Evolutionary conservation across 1,140 invertebrate genomes (phyloP).

Genomic region (Leguminivora glycinivorella): DNA sequence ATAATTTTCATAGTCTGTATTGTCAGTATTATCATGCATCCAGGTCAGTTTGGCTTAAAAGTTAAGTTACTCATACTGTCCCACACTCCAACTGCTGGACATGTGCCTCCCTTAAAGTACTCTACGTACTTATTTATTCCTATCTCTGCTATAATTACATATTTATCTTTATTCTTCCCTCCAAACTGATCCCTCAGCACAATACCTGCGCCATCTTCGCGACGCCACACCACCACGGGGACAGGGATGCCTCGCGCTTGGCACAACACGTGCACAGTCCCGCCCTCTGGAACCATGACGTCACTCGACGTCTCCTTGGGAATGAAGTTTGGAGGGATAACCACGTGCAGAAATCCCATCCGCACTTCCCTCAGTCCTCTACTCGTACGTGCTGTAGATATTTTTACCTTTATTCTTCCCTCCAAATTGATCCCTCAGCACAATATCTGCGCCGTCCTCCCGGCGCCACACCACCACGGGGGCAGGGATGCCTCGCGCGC

Average conservation of each 20-base stretch:
- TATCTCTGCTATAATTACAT: no score
- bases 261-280: constrained; percentile 83
- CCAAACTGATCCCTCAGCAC: constrained; percentile 83
- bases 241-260: constrained; percentile 89
- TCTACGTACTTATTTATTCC: no score
- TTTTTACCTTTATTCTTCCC: constrained; percentile 83
- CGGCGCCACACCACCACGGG: constrained; percentile 91
- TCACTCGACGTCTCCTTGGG: constrained; percentile 90
- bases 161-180: constrained; percentile 82
- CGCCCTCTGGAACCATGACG: constrained; percentile 89
- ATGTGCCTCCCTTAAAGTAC: no score
- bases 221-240: constrained; percentile 89
- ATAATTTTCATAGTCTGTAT: no score
- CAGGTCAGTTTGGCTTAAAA: no score
- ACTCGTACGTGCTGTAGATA: no score
- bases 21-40: no score
- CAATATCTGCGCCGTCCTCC: constrained; percentile 90
- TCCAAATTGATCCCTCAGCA: constrained; percentile 83
- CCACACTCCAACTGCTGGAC: no score
- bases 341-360: constrained; percentile 90
- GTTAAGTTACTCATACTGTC: no score
- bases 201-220: constrained; percentile 91
- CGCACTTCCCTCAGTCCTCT: no score
- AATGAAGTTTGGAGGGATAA: constrained; percentile 92
- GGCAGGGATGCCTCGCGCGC: constrained; percentile 89